Evolutionary conservation across 35 echinoderm and acorn worm genomes (phyloP).

Genomic region (Acanthaster planci): DNA sequence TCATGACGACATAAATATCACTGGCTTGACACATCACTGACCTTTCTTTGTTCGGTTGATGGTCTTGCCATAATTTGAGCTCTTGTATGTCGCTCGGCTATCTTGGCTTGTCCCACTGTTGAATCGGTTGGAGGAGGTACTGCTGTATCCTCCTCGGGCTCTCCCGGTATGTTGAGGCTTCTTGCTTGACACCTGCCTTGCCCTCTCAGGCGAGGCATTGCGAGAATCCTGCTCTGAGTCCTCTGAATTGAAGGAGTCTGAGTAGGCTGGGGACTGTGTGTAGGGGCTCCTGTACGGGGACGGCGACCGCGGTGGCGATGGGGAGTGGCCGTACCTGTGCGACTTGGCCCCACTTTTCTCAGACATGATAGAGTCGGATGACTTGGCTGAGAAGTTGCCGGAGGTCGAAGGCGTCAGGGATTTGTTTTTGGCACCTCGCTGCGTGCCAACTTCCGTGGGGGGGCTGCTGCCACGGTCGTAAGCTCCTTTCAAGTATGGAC

Average conservation of each 20-base stretch:
- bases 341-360: constrained; percentile 1
- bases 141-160: neutral
- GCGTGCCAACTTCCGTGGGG: neutral
- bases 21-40: neutral
- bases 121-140: constrained; percentile 7
- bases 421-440: neutral
- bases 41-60: constrained; percentile 25
- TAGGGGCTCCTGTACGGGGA: neutral
- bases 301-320: constrained; percentile 37
- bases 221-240: constrained; percentile 82
- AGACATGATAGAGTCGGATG: constrained; percentile 39
- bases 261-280: constrained; percentile 54
- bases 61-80: constrained; percentile 8
- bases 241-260: constrained; percentile 92
- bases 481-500: constrained; percentile 51
- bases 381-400: constrained; percentile 50
- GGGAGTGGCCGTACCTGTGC: neutral
- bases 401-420: constrained; percentile 34
- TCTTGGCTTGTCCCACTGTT: constrained; percentile 49
- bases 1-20: neutral
- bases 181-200: neutral
- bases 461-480: constrained; percentile 37
- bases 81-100: constrained; percentile 40
- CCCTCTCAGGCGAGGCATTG: constrained; percentile 47
- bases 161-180: neutral